Percentiles rank a stretch among this genome's conserved stretches.
Evolutionary conservation across 2,797 vertebrate species (phyloP).

Genomic region (Botia almorhae): DNA sequence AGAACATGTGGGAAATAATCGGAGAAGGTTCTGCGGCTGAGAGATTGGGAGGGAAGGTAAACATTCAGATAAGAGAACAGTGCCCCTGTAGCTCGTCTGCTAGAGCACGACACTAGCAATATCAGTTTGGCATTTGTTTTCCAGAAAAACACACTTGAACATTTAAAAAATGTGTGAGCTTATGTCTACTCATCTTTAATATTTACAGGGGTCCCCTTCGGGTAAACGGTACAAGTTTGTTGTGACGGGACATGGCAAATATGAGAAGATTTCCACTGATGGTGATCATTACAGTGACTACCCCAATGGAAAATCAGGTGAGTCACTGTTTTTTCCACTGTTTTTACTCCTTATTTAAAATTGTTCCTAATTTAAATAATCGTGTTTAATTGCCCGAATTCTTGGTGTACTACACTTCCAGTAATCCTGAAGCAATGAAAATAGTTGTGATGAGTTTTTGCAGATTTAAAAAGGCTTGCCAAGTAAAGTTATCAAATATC

Average conservation of each 20-base stretch:
- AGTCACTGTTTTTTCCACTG: constrained; percentile 33
- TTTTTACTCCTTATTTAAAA: background rate
- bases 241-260: constrained; percentile 92
- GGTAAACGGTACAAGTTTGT: constrained; percentile 91
- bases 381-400: no score
- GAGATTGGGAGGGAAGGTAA: constrained; percentile 64
- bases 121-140: no score
- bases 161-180: background rate
- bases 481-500: background rate
- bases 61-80: background rate
- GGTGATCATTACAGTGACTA: constrained; percentile 66
- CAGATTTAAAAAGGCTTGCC: background rate
- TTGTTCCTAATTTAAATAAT: background rate
- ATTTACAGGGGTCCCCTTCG: constrained; percentile 73
- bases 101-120: background rate
- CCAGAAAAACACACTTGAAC: background rate
- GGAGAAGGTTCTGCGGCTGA: constrained; percentile 69
- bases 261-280: constrained; percentile 86
- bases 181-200: constrained; percentile 19
- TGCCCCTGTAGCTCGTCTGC: background rate
- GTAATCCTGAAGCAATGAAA: background rate
- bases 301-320: constrained; percentile 67
- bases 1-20: constrained; percentile 92
- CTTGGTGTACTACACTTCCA: no score
- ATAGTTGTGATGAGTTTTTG: background rate